Evolutionary conservation across 2,888 invertebrate genomes (phyloP).

Genomic region (Leuctra nigra): DNA sequence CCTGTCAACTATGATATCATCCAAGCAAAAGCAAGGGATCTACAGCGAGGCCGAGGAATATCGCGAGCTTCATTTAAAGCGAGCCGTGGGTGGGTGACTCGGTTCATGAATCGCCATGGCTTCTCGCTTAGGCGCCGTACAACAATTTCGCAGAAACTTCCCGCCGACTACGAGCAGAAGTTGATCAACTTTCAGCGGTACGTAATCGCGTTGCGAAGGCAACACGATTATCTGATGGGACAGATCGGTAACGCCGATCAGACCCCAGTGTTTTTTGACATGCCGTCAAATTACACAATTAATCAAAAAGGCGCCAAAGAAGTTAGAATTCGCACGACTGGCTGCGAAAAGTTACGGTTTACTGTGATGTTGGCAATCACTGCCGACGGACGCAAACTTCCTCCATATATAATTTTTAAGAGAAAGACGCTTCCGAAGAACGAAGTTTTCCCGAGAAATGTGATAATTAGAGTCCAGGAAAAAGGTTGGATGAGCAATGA

Average conservation of each 20-base stretch:
- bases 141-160: conserved; percentile 11
- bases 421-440: conserved; percentile 1
- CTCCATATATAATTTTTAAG: conserved; percentile 9
- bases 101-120: not conserved
- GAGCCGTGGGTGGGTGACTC: not conserved
- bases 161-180: conserved; percentile 20
- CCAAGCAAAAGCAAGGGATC: no score
- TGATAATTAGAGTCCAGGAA: conserved; percentile 10
- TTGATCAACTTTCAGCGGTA: conserved; percentile 16
- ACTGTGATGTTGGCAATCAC: conserved; percentile 13
- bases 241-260: conserved; percentile 21
- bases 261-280: conserved; percentile 17
- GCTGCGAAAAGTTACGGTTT: conserved; percentile 14
- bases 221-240: not conserved
- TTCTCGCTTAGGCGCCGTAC: conserved; percentile 14
- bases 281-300: conserved; percentile 9
- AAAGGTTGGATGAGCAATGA: conserved; percentile 13
- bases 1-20: no score
- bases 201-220: conserved; percentile 5
- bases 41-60: not conserved
- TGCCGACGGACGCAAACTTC: conserved; percentile 16
- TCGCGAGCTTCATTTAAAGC: not conserved
- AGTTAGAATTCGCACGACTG: conserved; percentile 5
- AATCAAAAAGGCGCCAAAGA: not conserved
- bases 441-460: not conserved